phyloP scores from a whole-genome alignment of 2,888 invertebrate genomes.

The Pristionchus arcanus region DNA sequence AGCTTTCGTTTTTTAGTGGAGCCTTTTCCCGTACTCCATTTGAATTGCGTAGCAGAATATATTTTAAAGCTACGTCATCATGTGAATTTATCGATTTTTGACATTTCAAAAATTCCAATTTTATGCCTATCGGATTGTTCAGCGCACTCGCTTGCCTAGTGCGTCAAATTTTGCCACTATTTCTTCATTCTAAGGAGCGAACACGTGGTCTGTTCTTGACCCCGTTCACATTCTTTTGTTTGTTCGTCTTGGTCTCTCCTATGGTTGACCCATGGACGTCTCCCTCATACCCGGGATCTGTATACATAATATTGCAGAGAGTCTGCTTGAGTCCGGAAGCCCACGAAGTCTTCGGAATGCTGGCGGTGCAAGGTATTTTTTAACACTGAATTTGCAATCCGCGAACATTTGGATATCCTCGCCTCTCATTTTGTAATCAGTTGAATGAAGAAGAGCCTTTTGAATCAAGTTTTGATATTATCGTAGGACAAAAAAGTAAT shows the following conservation, averaged over 20 bases:
- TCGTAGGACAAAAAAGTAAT: too few species aligned
- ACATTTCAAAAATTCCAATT: background rate
- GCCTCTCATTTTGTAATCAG: too few species aligned
- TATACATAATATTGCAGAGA: background rate
- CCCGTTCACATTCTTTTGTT: background rate
- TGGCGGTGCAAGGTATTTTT: background rate
- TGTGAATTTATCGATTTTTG: background rate
- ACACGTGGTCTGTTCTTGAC: slow-evolving; percentile 5
- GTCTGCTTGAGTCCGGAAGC: background rate
- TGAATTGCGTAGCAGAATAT: slow-evolving; percentile 18
- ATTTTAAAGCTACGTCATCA: slow-evolving; percentile 18
- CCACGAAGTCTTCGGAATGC: background rate
- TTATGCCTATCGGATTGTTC: background rate
- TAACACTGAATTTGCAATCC: too few species aligned
- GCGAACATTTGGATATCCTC: too few species aligned
- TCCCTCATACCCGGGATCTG: background rate
- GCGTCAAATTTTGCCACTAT: background rate
- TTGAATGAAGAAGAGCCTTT: too few species aligned
- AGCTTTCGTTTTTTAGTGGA: background rate
- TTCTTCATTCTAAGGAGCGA: background rate
- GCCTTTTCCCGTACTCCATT: background rate
- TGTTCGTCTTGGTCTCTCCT: background rate
- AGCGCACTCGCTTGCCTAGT: background rate
- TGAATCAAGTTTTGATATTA: too few species aligned
- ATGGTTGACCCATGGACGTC: background rate